phyloP scores from a whole-genome alignment of 2,113 vertebrate genomes.

The Cheilinus undulatus region DNA sequence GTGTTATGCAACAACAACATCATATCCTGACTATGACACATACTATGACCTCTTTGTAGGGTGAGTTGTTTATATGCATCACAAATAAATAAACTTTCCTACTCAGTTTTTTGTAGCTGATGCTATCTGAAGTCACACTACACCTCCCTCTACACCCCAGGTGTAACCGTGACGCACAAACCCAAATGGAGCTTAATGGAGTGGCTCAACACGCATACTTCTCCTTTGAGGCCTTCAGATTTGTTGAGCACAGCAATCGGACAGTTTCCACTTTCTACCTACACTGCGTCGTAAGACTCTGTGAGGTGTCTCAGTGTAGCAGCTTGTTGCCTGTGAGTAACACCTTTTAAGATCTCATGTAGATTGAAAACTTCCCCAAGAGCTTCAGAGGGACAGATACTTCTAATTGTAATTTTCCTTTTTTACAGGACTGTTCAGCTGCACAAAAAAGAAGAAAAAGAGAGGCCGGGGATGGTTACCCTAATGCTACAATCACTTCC shows the following conservation, averaged over 20 bases:
- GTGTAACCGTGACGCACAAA: conserved; percentile 76
- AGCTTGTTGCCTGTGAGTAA: conserved; percentile 70
- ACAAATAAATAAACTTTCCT: neutral
- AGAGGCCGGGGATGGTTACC: neutral
- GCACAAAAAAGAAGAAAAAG: conserved; percentile 21
- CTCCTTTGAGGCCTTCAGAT: conserved; percentile 85
- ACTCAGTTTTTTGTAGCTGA: neutral
- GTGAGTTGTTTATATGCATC: conserved; percentile 65
- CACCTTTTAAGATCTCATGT: neutral
- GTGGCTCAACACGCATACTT: conserved; percentile 70
- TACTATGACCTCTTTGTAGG: conserved; percentile 84
- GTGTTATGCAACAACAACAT: conserved; percentile 77
- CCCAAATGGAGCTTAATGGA: conserved; percentile 71
- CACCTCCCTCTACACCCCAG: conserved; percentile 44
- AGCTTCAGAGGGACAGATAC: too few relatives aligned
- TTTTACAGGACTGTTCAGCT: conserved; percentile 44
- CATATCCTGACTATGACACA: conserved; percentile 27
- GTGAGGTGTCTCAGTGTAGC: conserved; percentile 70
- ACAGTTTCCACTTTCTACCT: conserved; percentile 82
- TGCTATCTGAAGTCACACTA: neutral
- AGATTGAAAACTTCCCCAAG: neutral
- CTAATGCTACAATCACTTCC: conserved; percentile 73
- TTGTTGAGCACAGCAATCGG: conserved; percentile 76
- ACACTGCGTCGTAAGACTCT: conserved; percentile 83
- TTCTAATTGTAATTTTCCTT: neutral